Evolutionary conservation across 2,797 vertebrate genomes (phyloP).

Genomic region (Lutra lutra): DNA sequence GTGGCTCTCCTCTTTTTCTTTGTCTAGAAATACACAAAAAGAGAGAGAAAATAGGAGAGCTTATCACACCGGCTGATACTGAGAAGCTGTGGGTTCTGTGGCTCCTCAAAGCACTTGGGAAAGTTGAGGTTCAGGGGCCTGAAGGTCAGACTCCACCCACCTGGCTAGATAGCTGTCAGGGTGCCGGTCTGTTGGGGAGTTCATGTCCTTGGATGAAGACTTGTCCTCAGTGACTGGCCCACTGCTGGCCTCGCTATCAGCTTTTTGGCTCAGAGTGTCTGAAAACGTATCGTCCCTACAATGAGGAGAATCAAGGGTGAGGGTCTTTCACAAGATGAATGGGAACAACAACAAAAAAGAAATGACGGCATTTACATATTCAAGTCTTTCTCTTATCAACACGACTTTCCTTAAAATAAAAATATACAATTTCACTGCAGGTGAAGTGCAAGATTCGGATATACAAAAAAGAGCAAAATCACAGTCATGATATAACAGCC

Average conservation of each 20-base stretch:
- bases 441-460: conserved; percentile 43
- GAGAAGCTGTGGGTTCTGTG: accelerated
- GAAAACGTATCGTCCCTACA: conserved; percentile 98
- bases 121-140: not conserved
- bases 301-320: conserved; percentile 30
- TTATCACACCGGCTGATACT: not conserved
- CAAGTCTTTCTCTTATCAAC: not conserved
- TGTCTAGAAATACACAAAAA: conserved; percentile 86
- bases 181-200: conserved; percentile 93
- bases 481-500: not conserved
- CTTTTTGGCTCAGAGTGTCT: conserved; percentile 98
- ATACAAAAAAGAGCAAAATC: not conserved
- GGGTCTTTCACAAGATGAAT: not conserved
- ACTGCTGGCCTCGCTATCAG: conserved; percentile 98
- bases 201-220: conserved; percentile 94
- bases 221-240: conserved; percentile 95
- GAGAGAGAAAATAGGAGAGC: not conserved
- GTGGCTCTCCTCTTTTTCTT: conserved; percentile 93
- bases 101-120: not conserved
- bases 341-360: not conserved
- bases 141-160: conserved; percentile 82
- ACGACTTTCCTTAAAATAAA: not conserved
- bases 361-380: not conserved
- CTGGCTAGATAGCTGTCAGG: conserved; percentile 93
- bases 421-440: conserved; percentile 23